A percentile compares a stretch with the other conserved stretches of the same genome.
Conservation (phyloP, 1,140 invertebrate genomes). For the Augochlora pura region DNA sequence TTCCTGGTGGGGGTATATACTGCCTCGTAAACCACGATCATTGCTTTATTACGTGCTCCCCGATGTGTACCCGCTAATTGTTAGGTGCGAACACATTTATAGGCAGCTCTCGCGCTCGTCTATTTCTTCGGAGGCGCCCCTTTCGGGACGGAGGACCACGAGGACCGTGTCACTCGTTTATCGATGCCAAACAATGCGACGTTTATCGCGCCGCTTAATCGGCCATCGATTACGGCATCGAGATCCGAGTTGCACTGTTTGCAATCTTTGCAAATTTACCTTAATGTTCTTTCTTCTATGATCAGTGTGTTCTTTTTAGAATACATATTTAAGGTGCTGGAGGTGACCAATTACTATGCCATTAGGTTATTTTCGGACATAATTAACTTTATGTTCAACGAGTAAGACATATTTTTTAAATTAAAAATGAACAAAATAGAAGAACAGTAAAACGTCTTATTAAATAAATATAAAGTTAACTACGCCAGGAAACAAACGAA, state of each 20-base stretch:
- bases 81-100: conserved; percentile 77
- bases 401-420: too few relatives aligned
- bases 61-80: conserved; percentile 75
- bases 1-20: conserved; percentile 69
- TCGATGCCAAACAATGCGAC: neutral
- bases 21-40: conserved; percentile 77
- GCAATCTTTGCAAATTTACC: neutral
- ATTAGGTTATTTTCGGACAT: too few relatives aligned
- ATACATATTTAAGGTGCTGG: too few relatives aligned
- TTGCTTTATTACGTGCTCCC: conserved; percentile 76
- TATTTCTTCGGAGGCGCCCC: conserved; percentile 31
- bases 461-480: too few relatives aligned
- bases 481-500: too few relatives aligned
- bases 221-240: neutral
- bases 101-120: conserved; percentile 49
- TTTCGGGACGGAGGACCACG: neutral
- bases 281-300: too few relatives aligned
- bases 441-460: too few relatives aligned
- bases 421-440: too few relatives aligned
- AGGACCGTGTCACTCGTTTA: neutral
- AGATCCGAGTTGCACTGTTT: too few relatives aligned
- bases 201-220: neutral
- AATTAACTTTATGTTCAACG: too few relatives aligned
- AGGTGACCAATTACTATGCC: too few relatives aligned
- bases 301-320: too few relatives aligned